Percentiles rank a stretch among this genome's conserved stretches.
phyloP scores from a whole-genome alignment of 1,140 invertebrate genomes.

The Lucilia cuprina region DNA sequence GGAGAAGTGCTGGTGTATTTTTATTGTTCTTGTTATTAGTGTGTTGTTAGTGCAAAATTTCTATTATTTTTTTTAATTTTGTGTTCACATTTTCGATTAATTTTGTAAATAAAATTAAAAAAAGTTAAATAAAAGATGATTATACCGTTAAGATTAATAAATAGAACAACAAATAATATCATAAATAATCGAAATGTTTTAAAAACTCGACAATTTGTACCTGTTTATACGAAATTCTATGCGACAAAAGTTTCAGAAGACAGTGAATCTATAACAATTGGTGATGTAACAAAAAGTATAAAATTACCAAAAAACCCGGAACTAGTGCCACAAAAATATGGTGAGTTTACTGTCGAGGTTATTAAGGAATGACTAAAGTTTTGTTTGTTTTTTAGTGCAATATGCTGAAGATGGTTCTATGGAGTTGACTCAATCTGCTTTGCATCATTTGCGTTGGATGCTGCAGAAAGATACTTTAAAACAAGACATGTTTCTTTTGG shows the following conservation, averaged over 20 bases:
- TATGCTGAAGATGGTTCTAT: slow-evolving; percentile 61
- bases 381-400: slow-evolving; percentile 62
- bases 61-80: neutral
- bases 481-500: slow-evolving; percentile 96
- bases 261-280: slow-evolving; percentile 70
- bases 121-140: slow-evolving; percentile 21
- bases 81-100: neutral
- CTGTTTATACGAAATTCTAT: slow-evolving; percentile 36
- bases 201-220: slow-evolving; percentile 9
- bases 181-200: neutral
- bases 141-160: slow-evolving; percentile 18
- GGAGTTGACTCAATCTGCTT: slow-evolving; percentile 73
- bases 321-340: slow-evolving; percentile 84
- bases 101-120: neutral
- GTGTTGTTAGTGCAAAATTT: neutral
- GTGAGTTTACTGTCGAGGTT: slow-evolving; percentile 64
- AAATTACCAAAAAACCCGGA: slow-evolving; percentile 73
- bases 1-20: neutral
- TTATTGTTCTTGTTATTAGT: neutral
- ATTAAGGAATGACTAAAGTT: slow-evolving; percentile 39
- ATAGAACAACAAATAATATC: slow-evolving; percentile 17
- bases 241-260: slow-evolving; percentile 25
- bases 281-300: slow-evolving; percentile 75
- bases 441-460: slow-evolving; percentile 90
- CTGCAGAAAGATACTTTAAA: slow-evolving; percentile 90